Percentiles rank a stretch among this genome's conserved stretches.
Evolutionary conservation across 2,888 invertebrate genomes (phyloP).

Genomic region (Alitta virens): DNA sequence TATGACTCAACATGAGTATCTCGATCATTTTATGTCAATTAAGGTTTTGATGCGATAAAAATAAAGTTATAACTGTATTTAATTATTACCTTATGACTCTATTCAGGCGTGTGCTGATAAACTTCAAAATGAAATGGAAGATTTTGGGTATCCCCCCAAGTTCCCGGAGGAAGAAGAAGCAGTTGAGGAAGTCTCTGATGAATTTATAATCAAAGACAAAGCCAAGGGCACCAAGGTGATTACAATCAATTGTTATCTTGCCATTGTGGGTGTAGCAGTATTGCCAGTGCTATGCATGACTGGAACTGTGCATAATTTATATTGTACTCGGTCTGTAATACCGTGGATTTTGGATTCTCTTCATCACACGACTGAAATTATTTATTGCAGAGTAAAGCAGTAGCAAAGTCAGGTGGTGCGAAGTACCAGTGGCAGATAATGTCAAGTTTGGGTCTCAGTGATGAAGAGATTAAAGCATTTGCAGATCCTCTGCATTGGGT

Average conservation of each 20-base stretch:
- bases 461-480: slow-evolving; percentile 90
- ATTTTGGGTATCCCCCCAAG: slow-evolving; percentile 86
- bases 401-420: slow-evolving; percentile 82
- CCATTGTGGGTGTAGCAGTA: too few relatives aligned
- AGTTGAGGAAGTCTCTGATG: slow-evolving; percentile 58
- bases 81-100: too few relatives aligned
- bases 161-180: slow-evolving; percentile 69
- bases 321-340: too few relatives aligned
- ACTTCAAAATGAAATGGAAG: slow-evolving; percentile 85
- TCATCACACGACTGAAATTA: too few relatives aligned
- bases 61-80: too few relatives aligned
- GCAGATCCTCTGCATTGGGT: slow-evolving; percentile 90
- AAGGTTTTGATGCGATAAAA: too few relatives aligned
- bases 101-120: slow-evolving; percentile 90
- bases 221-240: slow-evolving; percentile 82
- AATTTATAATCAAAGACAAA: slow-evolving; percentile 72
- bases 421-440: slow-evolving; percentile 99
- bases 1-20: slow-evolving; percentile 21
- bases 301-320: too few relatives aligned
- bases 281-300: too few relatives aligned
- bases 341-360: too few relatives aligned
- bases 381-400: slow-evolving; percentile 77
- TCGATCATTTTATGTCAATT: neutral
- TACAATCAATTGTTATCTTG: too few relatives aligned
- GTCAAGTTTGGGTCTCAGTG: slow-evolving; percentile 82